Conservation (phyloP, 2,888 invertebrate genomes). For the Lycocerus yunnanus region DNA sequence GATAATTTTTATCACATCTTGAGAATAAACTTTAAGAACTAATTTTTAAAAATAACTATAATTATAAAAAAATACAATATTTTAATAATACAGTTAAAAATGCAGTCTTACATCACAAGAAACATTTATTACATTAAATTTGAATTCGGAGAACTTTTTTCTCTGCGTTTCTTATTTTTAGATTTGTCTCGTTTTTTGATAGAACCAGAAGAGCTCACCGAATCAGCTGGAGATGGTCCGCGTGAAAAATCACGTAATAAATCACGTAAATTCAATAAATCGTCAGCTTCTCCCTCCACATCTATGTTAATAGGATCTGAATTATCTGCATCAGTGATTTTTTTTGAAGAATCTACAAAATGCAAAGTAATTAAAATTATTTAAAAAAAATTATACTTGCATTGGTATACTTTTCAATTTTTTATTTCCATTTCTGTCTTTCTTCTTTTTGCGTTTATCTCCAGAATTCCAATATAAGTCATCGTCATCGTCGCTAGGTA, state of each 20-base stretch:
- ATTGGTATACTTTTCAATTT: conserved; percentile 48
- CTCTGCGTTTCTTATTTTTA: conserved; percentile 47
- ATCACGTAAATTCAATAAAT: conserved; percentile 48
- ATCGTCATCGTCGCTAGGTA: conserved; percentile 83
- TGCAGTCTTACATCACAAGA: not conserved
- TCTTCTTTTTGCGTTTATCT: conserved; percentile 68
- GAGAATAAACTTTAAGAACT: not conserved
- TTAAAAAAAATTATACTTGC: not conserved
- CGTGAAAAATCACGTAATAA: conserved; percentile 50
- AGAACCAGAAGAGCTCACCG: conserved; percentile 43
- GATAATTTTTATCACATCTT: not conserved
- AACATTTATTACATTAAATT: conserved; percentile 27
- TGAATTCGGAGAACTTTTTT: conserved; percentile 47
- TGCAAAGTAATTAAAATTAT: not conserved
- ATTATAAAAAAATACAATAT: not conserved
- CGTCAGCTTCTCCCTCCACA: conserved; percentile 52
- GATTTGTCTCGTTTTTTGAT: conserved; percentile 44
- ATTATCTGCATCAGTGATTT: conserved; percentile 41
- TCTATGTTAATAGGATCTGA: conserved; percentile 47
- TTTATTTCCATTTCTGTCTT: conserved; percentile 50
- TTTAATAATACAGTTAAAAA: not conserved
- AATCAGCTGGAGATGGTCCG: conserved; percentile 50
- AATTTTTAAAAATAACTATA: not conserved
- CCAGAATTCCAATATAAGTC: conserved; percentile 83
- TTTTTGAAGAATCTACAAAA: conserved; percentile 48